Conservation (phyloP, 1,140 invertebrate genomes). For the Vanessa atalanta region DNA sequence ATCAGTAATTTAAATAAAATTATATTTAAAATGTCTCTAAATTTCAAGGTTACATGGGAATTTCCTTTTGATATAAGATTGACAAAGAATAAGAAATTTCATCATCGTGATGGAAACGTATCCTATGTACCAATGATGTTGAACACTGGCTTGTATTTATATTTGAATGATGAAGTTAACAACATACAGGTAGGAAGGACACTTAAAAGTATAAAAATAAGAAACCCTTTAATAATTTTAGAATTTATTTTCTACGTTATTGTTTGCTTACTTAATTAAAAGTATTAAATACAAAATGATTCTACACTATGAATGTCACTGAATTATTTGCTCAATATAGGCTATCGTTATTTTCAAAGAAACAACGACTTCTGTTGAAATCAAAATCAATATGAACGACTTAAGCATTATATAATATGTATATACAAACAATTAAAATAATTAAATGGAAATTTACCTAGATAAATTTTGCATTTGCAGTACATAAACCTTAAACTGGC, state of each 20-base stretch:
- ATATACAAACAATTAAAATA: too few species aligned
- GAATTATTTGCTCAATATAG: too few species aligned
- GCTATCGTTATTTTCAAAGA: too few species aligned
- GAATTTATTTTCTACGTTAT: too few species aligned
- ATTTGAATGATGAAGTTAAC: slow-evolving; percentile 31
- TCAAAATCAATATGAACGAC: too few species aligned
- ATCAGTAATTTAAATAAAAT: background rate
- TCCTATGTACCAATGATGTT: slow-evolving; percentile 51
- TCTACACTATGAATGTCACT: too few species aligned
- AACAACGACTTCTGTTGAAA: too few species aligned
- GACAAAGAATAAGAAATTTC: slow-evolving; percentile 43
- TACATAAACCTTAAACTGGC: slow-evolving; percentile 41
- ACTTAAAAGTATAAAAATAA: too few species aligned
- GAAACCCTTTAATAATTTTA: too few species aligned
- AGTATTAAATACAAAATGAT: too few species aligned
- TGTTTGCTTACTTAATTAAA: too few species aligned
- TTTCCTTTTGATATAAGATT: slow-evolving; percentile 41
- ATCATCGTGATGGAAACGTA: slow-evolving; percentile 28
- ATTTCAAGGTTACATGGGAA: slow-evolving; percentile 52
- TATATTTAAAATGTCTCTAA: background rate
- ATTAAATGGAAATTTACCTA: background rate
- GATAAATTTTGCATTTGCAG: slow-evolving; percentile 32
- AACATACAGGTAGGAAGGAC: slow-evolving; percentile 41
- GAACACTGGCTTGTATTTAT: slow-evolving; percentile 26
- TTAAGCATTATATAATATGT: too few species aligned